Conservation (phyloP, 2,797 vertebrate genomes). For the Phrynocephalus forsythii region DNA sequence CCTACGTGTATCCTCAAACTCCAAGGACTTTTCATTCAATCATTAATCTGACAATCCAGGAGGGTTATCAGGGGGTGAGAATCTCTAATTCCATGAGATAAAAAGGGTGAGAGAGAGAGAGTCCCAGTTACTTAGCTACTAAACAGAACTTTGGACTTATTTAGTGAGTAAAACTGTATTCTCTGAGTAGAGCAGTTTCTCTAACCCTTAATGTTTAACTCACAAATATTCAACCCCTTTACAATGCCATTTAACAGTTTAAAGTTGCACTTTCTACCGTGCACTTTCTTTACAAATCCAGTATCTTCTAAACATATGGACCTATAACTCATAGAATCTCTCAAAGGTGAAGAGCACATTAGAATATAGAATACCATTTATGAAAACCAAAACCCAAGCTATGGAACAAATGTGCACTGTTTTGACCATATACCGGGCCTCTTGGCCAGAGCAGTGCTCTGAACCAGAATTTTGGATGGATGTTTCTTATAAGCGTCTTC, state of each 20-base stretch:
- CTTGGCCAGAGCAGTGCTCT: not conserved
- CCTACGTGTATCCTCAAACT: not conserved
- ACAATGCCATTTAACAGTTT: not conserved
- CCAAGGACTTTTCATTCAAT: not conserved
- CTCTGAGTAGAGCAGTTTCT: not conserved
- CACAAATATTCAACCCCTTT: not conserved
- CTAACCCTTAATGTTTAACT: constrained; percentile 14
- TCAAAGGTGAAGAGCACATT: not conserved
- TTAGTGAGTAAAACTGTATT: not conserved
- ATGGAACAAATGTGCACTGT: not conserved
- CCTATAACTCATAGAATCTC: not conserved
- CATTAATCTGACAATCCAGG: constrained; percentile 11
- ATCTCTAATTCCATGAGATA: constrained; percentile 11
- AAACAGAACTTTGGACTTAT: not conserved
- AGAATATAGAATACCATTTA: not conserved
- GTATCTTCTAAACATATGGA: not conserved
- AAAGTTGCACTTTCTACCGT: not conserved
- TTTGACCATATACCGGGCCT: not conserved
- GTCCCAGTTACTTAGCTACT: not conserved
- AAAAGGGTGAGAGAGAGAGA: not conserved
- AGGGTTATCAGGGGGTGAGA: not conserved
- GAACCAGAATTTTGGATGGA: accelerated
- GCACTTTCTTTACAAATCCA: not conserved
- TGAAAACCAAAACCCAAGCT: not conserved
- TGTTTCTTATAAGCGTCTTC: not conserved